These are phyloP conservation scores for Serrognathus titanus DNA, from an alignment of 2,888 invertebrate species.

Conservation along the genomic window DNA sequence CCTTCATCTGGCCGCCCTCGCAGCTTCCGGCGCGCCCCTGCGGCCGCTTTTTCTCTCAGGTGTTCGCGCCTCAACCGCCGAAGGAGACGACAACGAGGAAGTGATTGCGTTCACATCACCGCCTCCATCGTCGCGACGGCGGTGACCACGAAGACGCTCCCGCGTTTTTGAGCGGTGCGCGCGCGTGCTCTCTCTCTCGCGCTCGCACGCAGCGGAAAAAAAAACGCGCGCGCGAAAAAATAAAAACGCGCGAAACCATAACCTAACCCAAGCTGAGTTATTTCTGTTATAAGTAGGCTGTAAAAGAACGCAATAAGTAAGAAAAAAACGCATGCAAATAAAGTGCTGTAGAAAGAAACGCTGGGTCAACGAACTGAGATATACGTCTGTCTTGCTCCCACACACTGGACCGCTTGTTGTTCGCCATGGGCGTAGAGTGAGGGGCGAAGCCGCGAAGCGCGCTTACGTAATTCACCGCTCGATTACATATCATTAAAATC, in stretches of 20 bases:
- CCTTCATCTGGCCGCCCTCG: too few species aligned
- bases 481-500: neutral
- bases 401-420: conserved; percentile 34
- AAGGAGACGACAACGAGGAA: too few species aligned
- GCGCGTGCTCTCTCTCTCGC: too few species aligned
- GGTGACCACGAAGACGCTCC: too few species aligned
- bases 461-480: neutral
- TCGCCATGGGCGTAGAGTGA: conserved; percentile 29
- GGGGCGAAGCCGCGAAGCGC: conserved; percentile 10
- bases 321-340: conserved; percentile 51
- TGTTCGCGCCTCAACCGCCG: too few species aligned
- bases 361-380: conserved; percentile 49
- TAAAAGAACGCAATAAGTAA: conserved; percentile 47
- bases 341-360: conserved; percentile 52
- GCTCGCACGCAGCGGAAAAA: neutral
- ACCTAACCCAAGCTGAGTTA: conserved; percentile 50
- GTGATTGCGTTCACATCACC: too few species aligned
- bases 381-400: conserved; percentile 47
- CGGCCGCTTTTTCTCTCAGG: too few species aligned
- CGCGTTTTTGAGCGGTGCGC: too few species aligned
- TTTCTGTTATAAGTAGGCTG: conserved; percentile 50
- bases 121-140: too few species aligned
- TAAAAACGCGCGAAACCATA: conserved; percentile 37
- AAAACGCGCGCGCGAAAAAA: neutral
- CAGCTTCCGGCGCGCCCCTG: too few species aligned